A percentile compares a stretch with the other conserved stretches of the same genome.
Evolutionary conservation across 2,113 vertebrate genomes (phyloP).

Genomic region (Catharus minimus): DNA sequence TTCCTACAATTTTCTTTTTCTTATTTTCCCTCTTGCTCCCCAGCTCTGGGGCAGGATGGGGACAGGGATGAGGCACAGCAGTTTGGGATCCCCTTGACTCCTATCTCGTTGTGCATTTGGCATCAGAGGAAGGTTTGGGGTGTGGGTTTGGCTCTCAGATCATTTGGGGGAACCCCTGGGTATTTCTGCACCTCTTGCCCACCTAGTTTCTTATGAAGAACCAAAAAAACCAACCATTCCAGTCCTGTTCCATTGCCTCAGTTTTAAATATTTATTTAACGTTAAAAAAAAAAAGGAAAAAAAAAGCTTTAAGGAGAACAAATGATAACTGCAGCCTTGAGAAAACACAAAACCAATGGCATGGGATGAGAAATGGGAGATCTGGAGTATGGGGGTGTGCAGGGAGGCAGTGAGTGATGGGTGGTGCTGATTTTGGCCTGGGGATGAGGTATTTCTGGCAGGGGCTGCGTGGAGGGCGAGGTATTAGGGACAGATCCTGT

Average conservation of each 20-base stretch:
- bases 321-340: background rate
- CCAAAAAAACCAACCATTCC: background rate
- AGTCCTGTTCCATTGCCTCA: constrained; percentile 69
- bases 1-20: fast-evolving
- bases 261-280: constrained; percentile 83
- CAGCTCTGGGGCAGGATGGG: background rate
- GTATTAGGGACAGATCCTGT: constrained; percentile 58
- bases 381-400: background rate
- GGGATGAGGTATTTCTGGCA: constrained; percentile 41
- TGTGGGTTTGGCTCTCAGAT: background rate
- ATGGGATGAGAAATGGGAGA: background rate
- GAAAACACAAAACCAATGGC: background rate
- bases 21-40: background rate
- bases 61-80: no score
- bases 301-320: constrained; percentile 25
- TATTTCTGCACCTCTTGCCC: background rate
- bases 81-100: background rate
- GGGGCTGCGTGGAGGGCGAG: constrained; percentile 19
- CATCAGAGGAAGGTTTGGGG: background rate
- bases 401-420: background rate
- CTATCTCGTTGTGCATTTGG: background rate
- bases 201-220: background rate
- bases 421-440: background rate
- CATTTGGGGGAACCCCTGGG: background rate
- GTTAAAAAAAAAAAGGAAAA: background rate